These are phyloP conservation scores for Agonopterix subpropinquella DNA, from an alignment of 2,888 invertebrate species.

Conservation along the genomic window DNA sequence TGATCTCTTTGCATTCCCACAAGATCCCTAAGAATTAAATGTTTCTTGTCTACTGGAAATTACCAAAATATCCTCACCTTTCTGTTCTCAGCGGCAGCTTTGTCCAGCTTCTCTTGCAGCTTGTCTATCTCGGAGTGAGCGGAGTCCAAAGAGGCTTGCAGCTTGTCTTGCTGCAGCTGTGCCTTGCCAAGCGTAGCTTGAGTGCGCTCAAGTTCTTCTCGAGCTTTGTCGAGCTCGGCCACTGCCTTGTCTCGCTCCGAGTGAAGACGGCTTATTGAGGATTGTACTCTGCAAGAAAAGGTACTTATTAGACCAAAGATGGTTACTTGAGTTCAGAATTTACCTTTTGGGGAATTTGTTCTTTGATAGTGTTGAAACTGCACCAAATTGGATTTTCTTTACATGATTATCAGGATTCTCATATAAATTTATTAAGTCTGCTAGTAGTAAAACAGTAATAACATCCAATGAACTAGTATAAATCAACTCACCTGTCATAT, in stretches of 20 bases:
- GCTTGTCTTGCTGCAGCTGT: conserved; percentile 93
- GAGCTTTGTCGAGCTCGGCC: conserved; percentile 88
- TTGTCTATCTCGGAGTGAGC: conserved; percentile 94
- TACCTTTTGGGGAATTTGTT: no score
- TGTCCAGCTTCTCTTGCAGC: conserved; percentile 91
- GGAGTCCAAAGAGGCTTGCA: conserved; percentile 91
- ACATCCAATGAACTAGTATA: no score
- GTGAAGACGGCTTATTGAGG: conserved; percentile 88
- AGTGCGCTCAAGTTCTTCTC: conserved; percentile 91
- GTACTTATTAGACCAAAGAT: no score
- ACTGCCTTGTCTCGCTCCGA: conserved; percentile 92
- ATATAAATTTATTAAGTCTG: no score
- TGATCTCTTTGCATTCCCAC: no score
- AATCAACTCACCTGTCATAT: conserved; percentile 79
- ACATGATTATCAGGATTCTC: no score
- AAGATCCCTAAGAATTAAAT: no score
- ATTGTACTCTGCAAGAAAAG: conserved; percentile 77
- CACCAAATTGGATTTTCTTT: no score
- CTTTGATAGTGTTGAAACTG: no score
- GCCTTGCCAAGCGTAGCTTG: conserved; percentile 94
- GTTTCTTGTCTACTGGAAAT: no score
- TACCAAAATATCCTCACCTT: conserved; percentile 74
- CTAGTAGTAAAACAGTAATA: no score
- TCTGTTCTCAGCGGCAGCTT: conserved; percentile 86
- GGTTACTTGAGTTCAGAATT: no score